Evolutionary conservation across 2,113 vertebrate species (phyloP).

Genomic region (Speoplatyrhinus poulsoni): DNA sequence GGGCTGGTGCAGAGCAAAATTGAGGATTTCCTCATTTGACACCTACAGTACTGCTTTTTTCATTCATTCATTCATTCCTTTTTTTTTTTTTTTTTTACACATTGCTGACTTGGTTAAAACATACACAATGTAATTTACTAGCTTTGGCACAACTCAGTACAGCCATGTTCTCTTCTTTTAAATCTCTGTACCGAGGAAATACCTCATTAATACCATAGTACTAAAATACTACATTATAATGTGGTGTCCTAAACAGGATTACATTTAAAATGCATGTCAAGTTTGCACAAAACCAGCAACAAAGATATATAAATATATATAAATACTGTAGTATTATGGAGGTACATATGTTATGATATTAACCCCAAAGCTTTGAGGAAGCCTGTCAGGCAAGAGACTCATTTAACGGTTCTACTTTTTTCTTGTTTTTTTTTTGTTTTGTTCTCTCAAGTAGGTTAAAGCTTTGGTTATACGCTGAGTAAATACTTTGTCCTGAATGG

Average conservation of each 20-base stretch:
- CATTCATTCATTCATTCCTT: neutral
- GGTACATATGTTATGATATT: conserved; percentile 11
- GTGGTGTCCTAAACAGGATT: conserved; percentile 61
- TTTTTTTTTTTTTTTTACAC: conserved; percentile 18
- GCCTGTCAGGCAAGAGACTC: too few species aligned
- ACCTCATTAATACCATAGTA: conserved; percentile 46
- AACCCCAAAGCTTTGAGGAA: neutral
- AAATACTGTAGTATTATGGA: conserved; percentile 34
- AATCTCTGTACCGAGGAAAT: conserved; percentile 40
- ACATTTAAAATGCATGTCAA: conserved; percentile 60
- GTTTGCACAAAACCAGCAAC: conserved; percentile 45
- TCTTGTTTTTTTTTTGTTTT: too few species aligned
- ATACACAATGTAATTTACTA: conserved; percentile 62
- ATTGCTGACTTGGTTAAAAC: conserved; percentile 54
- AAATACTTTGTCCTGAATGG: conserved; percentile 1
- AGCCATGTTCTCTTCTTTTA: conserved; percentile 37
- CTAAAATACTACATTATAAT: conserved; percentile 43
- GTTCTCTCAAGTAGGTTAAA: neutral
- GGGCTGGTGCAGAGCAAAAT: conserved; percentile 45
- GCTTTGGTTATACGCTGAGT: neutral
- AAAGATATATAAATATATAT: conserved; percentile 2
- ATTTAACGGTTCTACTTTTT: too few species aligned
- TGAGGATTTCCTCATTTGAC: conserved; percentile 66
- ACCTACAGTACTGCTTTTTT: conserved; percentile 49
- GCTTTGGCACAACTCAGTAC: conserved; percentile 37